phyloP scores from a whole-genome alignment of 2,113 vertebrate species.

The Eolophus roseicapilla region DNA sequence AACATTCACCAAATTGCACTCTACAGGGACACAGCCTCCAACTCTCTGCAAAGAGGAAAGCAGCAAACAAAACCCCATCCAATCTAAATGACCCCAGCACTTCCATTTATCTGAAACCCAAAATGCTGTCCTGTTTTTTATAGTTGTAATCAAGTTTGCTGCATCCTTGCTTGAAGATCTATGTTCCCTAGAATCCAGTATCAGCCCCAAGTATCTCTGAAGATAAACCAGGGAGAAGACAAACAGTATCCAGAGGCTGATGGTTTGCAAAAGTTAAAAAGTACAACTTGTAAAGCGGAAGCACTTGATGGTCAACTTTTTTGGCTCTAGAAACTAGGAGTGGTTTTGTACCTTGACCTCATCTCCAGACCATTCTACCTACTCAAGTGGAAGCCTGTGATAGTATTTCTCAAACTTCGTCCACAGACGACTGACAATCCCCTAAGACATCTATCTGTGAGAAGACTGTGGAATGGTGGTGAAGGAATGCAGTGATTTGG shows the following conservation, averaged over 20 bases:
- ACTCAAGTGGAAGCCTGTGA: neutral
- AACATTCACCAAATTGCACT: neutral
- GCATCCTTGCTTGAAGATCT: neutral
- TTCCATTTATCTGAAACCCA: slow-evolving; percentile 10
- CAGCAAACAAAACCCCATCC: neutral
- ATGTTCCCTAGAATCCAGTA: neutral
- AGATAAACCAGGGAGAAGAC: neutral
- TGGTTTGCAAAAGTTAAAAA: neutral
- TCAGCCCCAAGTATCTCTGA: neutral
- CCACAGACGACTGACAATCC: neutral
- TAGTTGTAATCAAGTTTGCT: neutral
- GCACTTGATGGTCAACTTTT: neutral
- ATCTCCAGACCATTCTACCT: neutral
- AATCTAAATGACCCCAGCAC: neutral
- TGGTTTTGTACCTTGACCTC: neutral
- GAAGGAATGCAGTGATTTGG: neutral
- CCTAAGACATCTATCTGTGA: neutral
- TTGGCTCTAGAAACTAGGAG: neutral
- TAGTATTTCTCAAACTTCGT: neutral
- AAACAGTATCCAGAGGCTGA: neutral
- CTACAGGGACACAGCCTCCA: neutral
- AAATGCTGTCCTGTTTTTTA: neutral
- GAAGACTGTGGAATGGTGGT: neutral
- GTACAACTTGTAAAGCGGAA: neutral
- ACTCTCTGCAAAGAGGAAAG: neutral